Evolutionary conservation across 2,888 invertebrate species (phyloP).

Genomic region (Thymelicus lineola): DNA sequence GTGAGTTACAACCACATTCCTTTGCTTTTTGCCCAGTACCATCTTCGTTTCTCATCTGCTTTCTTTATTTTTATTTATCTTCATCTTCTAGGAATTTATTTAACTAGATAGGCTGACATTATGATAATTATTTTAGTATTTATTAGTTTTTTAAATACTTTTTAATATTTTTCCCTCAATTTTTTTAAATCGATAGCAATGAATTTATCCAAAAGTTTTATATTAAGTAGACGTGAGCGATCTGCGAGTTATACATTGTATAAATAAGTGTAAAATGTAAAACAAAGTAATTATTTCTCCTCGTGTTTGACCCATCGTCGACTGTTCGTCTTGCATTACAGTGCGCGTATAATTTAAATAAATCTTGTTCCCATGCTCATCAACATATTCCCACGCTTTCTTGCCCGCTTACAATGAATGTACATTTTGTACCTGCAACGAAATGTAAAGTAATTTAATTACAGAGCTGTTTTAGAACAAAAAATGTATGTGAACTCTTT

Average conservation of each 20-base stretch:
- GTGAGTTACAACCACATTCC: conserved; percentile 37
- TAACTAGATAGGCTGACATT: no score
- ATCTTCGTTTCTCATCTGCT: conserved; percentile 6
- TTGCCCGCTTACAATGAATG: conserved; percentile 12
- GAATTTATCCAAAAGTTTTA: no score
- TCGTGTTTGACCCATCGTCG: conserved; percentile 4
- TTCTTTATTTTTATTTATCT: neutral
- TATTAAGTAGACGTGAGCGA: no score
- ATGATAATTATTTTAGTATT: no score
- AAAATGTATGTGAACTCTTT: neutral
- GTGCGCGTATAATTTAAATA: conserved; percentile 18
- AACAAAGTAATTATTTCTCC: neutral
- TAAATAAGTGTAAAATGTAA: neutral
- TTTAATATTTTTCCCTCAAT: neutral
- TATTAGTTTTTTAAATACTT: neutral
- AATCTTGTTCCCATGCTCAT: conserved; percentile 27
- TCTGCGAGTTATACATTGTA: no score
- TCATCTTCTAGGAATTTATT: neutral
- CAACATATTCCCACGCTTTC: conserved; percentile 35
- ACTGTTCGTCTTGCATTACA: neutral
- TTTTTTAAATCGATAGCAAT: no score
- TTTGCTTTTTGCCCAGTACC: conserved; percentile 23
- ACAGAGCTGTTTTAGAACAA: neutral
- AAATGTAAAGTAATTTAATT: neutral
- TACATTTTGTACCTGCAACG: neutral